phyloP scores from a whole-genome alignment of 2,888 invertebrate species.

The Colletes collaris region DNA sequence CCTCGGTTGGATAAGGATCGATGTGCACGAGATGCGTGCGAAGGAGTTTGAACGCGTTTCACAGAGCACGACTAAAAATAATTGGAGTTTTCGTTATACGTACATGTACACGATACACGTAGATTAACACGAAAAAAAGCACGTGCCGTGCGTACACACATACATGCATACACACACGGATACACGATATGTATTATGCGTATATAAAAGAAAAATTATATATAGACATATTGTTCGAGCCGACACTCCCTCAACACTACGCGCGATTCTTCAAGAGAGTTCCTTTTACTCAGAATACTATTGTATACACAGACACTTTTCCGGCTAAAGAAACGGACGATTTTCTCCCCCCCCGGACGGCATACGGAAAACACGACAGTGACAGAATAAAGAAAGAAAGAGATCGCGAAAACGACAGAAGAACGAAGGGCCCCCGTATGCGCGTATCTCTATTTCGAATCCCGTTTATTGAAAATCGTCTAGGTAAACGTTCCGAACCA shows the following conservation, averaged over 20 bases:
- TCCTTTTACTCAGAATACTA: slow-evolving; percentile 61
- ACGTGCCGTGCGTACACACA: not conserved
- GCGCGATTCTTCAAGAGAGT: slow-evolving; percentile 61
- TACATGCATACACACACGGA: not conserved
- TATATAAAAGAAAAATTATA: slow-evolving; percentile 22
- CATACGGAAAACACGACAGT: not conserved
- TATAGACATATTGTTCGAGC: slow-evolving; percentile 35
- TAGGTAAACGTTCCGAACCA: slow-evolving; percentile 18
- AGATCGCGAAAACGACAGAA: not conserved
- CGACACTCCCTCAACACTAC: slow-evolving; percentile 42
- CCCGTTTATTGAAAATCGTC: slow-evolving; percentile 39
- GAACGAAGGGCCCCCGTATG: slow-evolving; percentile 29
- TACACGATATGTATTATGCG: slow-evolving; percentile 14
- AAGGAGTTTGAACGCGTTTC: slow-evolving; percentile 25
- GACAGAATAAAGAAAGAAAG: not conserved
- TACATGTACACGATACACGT: slow-evolving; percentile 2
- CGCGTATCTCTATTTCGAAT: slow-evolving; percentile 39
- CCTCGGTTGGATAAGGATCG: slow-evolving; percentile 27
- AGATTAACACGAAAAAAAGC: not conserved
- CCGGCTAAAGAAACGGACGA: slow-evolving; percentile 37
- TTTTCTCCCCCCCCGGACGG: slow-evolving; percentile 47
- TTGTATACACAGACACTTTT: slow-evolving; percentile 34
- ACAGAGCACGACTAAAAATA: slow-evolving; percentile 9
- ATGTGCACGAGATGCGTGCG: not conserved
- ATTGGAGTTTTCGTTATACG: slow-evolving; percentile 40